These are phyloP conservation scores for Harpalus rubripes DNA, from an alignment of 2,888 invertebrate genomes.

Conservation along the genomic window DNA sequence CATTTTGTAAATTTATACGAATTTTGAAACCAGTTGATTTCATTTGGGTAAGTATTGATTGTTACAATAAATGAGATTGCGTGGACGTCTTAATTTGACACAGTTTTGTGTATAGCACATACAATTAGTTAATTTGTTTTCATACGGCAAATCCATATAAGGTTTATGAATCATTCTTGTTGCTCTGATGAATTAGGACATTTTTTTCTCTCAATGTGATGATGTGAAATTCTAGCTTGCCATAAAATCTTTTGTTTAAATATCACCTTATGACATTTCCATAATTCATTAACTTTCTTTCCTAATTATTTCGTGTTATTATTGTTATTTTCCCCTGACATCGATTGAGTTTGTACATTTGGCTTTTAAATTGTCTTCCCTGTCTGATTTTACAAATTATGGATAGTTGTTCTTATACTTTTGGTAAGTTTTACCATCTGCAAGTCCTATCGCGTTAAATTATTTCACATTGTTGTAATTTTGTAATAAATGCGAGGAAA, in stretches of 20 bases:
- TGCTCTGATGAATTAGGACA: conserved; percentile 19
- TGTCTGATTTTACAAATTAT: conserved; percentile 8
- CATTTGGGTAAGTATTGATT: conserved; percentile 37
- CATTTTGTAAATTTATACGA: conserved; percentile 24
- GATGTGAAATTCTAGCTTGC: conserved; percentile 10
- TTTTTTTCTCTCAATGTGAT: not conserved
- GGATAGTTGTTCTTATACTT: conserved; percentile 35
- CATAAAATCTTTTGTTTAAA: conserved; percentile 39
- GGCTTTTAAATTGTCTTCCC: not conserved
- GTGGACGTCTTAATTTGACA: conserved; percentile 12
- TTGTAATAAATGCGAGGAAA: not conserved
- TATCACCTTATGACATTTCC: conserved; percentile 26
- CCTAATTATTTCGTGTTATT: conserved; percentile 33
- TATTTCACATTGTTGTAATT: not conserved
- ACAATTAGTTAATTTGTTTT: conserved; percentile 54
- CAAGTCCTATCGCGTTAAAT: conserved; percentile 4
- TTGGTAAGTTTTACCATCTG: conserved; percentile 2
- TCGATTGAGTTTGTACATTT: not conserved
- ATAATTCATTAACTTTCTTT: conserved; percentile 23
- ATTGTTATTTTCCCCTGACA: conserved; percentile 28
- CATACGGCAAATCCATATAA: conserved; percentile 60
- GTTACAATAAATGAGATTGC: conserved; percentile 9
- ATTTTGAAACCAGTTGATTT: not conserved
- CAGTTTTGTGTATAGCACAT: conserved; percentile 7
- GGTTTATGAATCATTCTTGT: conserved; percentile 50